phyloP scores from a whole-genome alignment of 2,113 vertebrate species.

The Gobiocypris rarus region DNA sequence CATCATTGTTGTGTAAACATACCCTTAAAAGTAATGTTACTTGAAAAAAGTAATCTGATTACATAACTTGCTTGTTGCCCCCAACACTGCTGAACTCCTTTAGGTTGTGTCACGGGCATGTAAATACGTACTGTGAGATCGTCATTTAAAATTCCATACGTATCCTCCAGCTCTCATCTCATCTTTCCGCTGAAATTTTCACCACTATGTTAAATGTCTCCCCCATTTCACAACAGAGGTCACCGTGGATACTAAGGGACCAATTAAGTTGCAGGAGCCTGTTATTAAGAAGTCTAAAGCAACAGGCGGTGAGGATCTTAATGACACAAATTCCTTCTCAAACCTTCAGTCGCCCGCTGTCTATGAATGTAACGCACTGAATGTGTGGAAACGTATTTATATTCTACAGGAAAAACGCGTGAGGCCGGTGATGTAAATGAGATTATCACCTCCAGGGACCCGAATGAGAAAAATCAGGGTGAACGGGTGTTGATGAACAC shows the following conservation, averaged over 20 bases:
- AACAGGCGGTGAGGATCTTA: conserved; percentile 33
- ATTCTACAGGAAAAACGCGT: not conserved
- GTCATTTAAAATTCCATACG: conserved; percentile 66
- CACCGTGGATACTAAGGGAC: conserved; percentile 22
- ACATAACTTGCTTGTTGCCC: too few species aligned
- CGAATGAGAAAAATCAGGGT: conserved; percentile 39
- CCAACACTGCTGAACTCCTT: not conserved
- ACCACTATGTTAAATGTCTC: conserved; percentile 71
- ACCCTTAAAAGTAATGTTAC: too few species aligned
- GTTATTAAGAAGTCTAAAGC: conserved; percentile 51
- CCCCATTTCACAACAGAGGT: conserved; percentile 51
- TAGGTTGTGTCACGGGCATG: not conserved
- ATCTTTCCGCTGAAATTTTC: conserved; percentile 68
- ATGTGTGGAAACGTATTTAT: conserved; percentile 12
- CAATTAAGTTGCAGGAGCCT: conserved; percentile 51
- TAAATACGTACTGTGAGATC: not conserved
- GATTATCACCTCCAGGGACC: conserved; percentile 60
- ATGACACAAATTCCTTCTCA: conserved; percentile 34
- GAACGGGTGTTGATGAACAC: conserved; percentile 57
- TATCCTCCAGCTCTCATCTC: conserved; percentile 50
- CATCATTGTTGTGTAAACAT: too few species aligned
- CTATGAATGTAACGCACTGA: not conserved
- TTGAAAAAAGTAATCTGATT: too few species aligned
- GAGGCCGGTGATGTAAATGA: conserved; percentile 56
- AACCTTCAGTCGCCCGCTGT: not conserved